A percentile compares a stretch with the other conserved stretches of the same genome.
Evolutionary conservation across 2,888 invertebrate species (phyloP).

Genomic region (Tetanocera ferruginea): DNA sequence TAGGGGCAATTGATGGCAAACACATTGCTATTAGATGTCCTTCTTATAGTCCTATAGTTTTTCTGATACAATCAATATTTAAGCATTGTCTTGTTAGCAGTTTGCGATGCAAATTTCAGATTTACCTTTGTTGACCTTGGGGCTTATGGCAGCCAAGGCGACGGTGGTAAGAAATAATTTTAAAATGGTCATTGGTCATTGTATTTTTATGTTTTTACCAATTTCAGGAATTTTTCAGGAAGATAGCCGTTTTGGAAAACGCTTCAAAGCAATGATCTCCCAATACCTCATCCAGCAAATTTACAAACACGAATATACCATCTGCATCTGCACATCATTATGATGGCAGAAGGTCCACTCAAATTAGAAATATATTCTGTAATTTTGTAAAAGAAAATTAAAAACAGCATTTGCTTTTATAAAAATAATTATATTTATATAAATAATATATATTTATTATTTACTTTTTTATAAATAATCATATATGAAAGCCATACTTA

Average conservation of each 20-base stretch:
- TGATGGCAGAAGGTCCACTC: background rate
- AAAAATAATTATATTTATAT: too few species aligned
- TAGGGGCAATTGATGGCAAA: conserved; percentile 28
- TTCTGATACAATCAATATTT: conserved; percentile 9
- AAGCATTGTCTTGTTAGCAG: conserved; percentile 39
- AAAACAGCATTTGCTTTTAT: too few species aligned
- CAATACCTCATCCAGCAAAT: conserved; percentile 17
- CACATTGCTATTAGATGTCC: conserved; percentile 40
- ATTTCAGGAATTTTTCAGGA: too few species aligned
- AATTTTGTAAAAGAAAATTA: background rate
- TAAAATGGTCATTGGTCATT: background rate
- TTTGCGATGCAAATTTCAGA: conserved; percentile 41
- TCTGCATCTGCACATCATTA: background rate
- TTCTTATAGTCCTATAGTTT: conserved; percentile 37
- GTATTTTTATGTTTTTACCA: background rate
- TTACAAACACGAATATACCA: conserved; percentile 22
- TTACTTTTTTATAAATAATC: background rate
- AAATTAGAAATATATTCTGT: background rate
- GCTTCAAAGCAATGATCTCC: conserved; percentile 30
- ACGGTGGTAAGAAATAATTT: conserved; percentile 36
- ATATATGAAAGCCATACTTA: background rate
- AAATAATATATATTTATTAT: too few species aligned
- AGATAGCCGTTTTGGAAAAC: conserved; percentile 37
- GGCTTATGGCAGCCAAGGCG: conserved; percentile 42
- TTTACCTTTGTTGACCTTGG: conserved; percentile 43